Evolutionary conservation across 1,140 invertebrate genomes (phyloP).

Genomic region (Trichonephila clavata): DNA sequence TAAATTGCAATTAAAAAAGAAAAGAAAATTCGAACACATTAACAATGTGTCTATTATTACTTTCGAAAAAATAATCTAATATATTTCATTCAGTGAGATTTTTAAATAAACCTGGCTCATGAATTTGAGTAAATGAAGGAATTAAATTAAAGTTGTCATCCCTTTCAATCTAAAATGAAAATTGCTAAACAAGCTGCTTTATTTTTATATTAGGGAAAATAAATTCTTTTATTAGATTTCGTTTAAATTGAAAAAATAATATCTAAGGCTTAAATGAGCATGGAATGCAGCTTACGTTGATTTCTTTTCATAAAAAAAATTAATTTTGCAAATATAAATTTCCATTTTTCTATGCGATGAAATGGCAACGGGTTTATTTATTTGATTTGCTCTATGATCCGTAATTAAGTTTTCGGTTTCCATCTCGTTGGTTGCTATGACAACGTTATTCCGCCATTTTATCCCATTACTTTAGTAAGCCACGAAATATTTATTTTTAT

Average conservation of each 20-base stretch:
- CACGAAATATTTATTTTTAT: conserved; percentile 39
- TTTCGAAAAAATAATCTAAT: too few species aligned
- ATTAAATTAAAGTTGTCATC: neutral
- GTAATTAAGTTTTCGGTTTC: conserved; percentile 45
- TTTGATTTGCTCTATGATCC: conserved; percentile 19
- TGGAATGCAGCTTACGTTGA: neutral
- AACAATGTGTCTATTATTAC: too few species aligned
- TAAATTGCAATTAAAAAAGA: too few species aligned
- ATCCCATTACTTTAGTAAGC: neutral
- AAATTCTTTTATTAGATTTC: neutral
- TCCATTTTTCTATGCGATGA: neutral
- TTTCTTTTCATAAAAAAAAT: neutral
- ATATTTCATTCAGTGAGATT: neutral
- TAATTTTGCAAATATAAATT: neutral
- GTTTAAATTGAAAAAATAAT: neutral
- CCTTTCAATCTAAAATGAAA: neutral
- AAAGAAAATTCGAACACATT: too few species aligned
- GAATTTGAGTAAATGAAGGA: neutral
- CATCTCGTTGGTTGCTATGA: neutral
- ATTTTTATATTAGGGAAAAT: neutral
- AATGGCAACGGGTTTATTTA: conserved; percentile 36
- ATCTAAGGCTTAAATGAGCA: neutral
- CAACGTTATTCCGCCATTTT: neutral
- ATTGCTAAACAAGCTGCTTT: neutral
- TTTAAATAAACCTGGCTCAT: neutral